Base-by-base conservation (phyloP, 2,888 invertebrate species). In the Clepsis dumicolana region DNA sequence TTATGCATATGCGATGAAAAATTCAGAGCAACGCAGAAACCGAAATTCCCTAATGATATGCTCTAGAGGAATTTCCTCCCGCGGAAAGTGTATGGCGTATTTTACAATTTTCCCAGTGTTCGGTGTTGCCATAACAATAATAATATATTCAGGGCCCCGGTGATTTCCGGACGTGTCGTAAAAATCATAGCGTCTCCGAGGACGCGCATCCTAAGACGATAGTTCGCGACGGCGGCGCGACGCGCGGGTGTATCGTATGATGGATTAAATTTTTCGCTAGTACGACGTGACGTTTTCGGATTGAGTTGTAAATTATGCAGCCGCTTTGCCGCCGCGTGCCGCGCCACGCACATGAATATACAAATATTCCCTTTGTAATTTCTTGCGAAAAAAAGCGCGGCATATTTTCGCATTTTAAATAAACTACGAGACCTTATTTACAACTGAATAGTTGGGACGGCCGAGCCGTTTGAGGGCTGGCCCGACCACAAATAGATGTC, bases 401-500 rank as follows among this genome's bases (percentile, higher is more conserved):
- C 59, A 52, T 68, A 41, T 63, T 67, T 63, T 70, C 27, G 53
- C 29, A 61, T 64, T 73, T 69, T 77, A 77, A 78, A 78, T 78
- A 75, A 77, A 77, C 78, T 79, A 80, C 76, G 74, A 78, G 78
- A 77, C 74, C 73, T 75, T 72, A 72, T 73, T 72, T 77, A 73
- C 65, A 65, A 70, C 72, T 67, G 72, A 70, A 66, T 70, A 73
- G 74, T 75, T 77, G 74, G 84, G 77, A 77, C 75, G 72, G 80
- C 77, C 74, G 76, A 81, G 87, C 86, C 88, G 90, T 91, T 91
- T 90, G 86, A 86, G 89, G 87, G 82, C 84, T 80, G 80, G 84
- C 82, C 83, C 87, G 87, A 92, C 93, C 93, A 90, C 93, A 93
- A 92, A 93, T 93, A 92, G 91, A 92, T 88, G 92, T 90, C 91